Evolutionary conservation across 2,888 invertebrate genomes (phyloP).

Genomic region (Melolontha melolontha): DNA sequence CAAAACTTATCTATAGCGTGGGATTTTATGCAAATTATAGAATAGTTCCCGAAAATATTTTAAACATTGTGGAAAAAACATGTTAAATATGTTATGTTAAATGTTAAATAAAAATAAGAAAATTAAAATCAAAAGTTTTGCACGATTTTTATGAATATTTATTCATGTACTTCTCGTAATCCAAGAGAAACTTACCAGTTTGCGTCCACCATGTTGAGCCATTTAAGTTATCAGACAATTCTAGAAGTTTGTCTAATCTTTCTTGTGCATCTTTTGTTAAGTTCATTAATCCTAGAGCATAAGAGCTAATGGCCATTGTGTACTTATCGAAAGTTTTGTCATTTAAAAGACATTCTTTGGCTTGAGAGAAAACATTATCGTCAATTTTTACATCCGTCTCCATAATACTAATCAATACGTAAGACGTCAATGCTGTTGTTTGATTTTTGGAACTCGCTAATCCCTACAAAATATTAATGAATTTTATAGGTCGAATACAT

Average conservation of each 20-base stretch:
- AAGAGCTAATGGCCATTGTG: constrained; percentile 68
- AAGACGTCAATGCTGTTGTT: constrained; percentile 76
- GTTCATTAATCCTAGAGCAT: constrained; percentile 67
- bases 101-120: too few relatives aligned
- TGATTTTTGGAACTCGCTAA: constrained; percentile 69
- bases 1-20: too few relatives aligned
- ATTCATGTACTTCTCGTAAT: too few relatives aligned
- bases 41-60: too few relatives aligned
- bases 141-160: too few relatives aligned
- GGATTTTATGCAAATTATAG: too few relatives aligned
- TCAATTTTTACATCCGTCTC: constrained; percentile 70
- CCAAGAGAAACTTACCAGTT: constrained; percentile 55
- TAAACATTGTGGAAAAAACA: too few relatives aligned
- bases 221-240: constrained; percentile 63
- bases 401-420: constrained; percentile 75
- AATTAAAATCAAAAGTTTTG: too few relatives aligned
- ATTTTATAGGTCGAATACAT: not conserved
- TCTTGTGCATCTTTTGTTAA: constrained; percentile 64
- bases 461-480: constrained; percentile 62
- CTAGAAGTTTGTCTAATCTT: constrained; percentile 63
- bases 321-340: constrained; percentile 66
- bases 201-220: constrained; percentile 70
- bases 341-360: constrained; percentile 70
- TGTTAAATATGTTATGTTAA: too few relatives aligned
- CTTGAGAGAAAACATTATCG: constrained; percentile 68